Evolutionary conservation across 1,140 invertebrate genomes (phyloP).

Genomic region (Drosophila sturtevanti): DNA sequence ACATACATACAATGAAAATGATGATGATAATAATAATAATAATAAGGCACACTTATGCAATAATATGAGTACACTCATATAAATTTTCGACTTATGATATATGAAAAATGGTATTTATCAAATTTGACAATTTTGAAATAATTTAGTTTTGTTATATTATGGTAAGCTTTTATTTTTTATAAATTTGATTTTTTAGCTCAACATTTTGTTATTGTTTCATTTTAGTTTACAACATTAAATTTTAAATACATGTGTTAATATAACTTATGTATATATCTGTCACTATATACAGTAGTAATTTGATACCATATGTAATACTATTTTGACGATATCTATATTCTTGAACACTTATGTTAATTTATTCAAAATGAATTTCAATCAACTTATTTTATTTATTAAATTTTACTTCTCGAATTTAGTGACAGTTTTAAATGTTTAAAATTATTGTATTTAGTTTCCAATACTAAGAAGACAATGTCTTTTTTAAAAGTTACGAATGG

Average conservation of each 20-base stretch:
- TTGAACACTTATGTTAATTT: neutral
- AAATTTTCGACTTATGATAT: conserved; percentile 15
- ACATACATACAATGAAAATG: conserved; percentile 1
- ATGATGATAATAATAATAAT: neutral
- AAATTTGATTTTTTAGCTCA: conserved; percentile 5
- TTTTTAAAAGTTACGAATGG: neutral
- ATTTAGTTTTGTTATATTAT: neutral
- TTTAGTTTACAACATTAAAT: neutral
- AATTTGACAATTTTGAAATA: neutral
- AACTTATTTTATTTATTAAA: neutral
- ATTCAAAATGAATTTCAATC: neutral
- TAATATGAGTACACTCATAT: conserved; percentile 32
- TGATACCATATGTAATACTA: neutral
- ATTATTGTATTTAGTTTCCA: neutral
- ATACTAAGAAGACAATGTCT: neutral
- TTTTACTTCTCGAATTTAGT: neutral
- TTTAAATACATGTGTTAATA: neutral
- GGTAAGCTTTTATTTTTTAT: neutral
- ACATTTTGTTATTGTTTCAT: neutral
- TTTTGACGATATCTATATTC: neutral
- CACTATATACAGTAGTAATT: neutral
- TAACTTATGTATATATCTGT: neutral
- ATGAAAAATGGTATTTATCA: conserved; percentile 2
- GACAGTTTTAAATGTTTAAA: neutral
- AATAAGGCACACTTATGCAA: conserved; percentile 37